Percentiles rank a stretch among this genome's conserved stretches.
phyloP scores from a whole-genome alignment of 1,140 invertebrate species.

The Heliconius himera region DNA sequence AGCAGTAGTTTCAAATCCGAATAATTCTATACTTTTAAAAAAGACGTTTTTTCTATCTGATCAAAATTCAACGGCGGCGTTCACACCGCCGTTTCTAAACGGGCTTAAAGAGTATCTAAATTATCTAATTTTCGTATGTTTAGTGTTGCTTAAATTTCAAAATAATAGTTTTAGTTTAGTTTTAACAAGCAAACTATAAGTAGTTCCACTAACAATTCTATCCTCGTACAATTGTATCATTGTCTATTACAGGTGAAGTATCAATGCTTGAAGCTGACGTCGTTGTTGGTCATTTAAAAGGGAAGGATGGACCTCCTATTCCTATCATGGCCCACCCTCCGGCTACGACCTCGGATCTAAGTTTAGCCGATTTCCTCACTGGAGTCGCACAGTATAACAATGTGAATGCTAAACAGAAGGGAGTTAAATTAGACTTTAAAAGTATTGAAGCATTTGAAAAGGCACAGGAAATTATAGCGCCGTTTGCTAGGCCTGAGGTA shows the following conservation, averaged over 20 bases:
- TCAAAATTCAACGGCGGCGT: no score
- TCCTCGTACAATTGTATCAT: neutral
- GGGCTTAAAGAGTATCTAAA: no score
- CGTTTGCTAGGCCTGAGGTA: constrained; percentile 65
- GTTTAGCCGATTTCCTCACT: constrained; percentile 87
- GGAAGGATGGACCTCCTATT: constrained; percentile 74
- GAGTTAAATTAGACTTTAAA: constrained; percentile 95
- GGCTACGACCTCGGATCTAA: constrained; percentile 86
- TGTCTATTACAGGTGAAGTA: constrained; percentile 78
- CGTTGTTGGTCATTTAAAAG: constrained; percentile 84
- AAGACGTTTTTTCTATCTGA: no score
- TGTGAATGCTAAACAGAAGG: constrained; percentile 75
- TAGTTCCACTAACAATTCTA: neutral
- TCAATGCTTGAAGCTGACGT: constrained; percentile 96
- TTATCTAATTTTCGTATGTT: no score
- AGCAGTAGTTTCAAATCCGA: no score
- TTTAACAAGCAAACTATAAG: neutral
- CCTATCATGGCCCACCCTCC: constrained; percentile 95
- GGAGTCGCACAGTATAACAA: constrained; percentile 81
- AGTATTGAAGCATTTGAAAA: constrained; percentile 88
- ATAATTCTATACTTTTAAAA: no score
- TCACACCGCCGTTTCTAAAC: no score
- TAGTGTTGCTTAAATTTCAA: no score
- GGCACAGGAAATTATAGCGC: constrained; percentile 81
- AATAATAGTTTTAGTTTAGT: no score